Base-by-base conservation (phyloP, 1,140 invertebrate species). In the Radopholus similis region DNA sequence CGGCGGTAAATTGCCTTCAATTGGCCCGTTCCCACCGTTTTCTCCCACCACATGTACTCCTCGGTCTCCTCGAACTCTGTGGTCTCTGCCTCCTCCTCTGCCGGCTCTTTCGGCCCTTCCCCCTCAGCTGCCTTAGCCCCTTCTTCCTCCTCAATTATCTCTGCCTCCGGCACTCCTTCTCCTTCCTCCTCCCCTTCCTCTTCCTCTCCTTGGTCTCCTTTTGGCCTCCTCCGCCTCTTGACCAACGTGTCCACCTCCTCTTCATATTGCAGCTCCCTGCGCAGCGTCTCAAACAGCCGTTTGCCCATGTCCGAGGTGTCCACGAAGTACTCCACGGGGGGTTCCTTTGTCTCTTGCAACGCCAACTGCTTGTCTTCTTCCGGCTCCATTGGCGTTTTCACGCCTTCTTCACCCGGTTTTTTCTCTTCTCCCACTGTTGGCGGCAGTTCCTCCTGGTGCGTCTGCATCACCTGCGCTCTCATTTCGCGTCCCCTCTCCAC, bases 201-300 rank as follows among this genome's bases (percentile, higher is more conserved):
- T 21, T 8, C 64, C 34, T 66, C 64, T 21, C 54, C 30, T 49
- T 28, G 32, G 18, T 62, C 59, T 49, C 32, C 59, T 21, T 23
- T 40, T 34, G 35, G 23, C 28, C 21, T 30, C 18, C 60, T 54
- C 26, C 76, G 42, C 53, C 63, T 42, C 18, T 59, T 44, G 37
- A 73, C 53, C 47, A 76, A 72, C 23, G 40, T 56, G 21, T 73
- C 72, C 4, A 73, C 49, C 30, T 59, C 37, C 34, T 73, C 72
- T 56, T 73, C 72, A 37, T 77, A 77, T 51, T 64, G 49, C 8
- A 73, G 44, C 32, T 73, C 72, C 15, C 68, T 51, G 18, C 38
- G 37, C 32, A 73, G 35, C 28, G 72, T 49, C 70, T 73, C 72
- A 11, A 77, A 30, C 15, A 77, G 42, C 23, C 58, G 38, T 49